Base-by-base conservation (phyloP, 2,888 invertebrate genomes). In the Acrobeloides nanus region DNA sequence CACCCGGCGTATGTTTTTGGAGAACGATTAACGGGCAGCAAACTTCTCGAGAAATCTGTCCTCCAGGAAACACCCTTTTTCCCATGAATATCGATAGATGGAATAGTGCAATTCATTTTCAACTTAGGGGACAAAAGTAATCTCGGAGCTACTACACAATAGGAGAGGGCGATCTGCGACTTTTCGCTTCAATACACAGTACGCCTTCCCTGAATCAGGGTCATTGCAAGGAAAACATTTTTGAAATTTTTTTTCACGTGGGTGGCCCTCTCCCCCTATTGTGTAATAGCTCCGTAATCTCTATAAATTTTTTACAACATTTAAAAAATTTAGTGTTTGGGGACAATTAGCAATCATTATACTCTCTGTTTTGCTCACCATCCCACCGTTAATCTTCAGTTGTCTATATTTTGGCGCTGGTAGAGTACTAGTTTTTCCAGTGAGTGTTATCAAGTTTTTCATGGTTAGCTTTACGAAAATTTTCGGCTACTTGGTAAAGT, bases 21-120 rank as follows among this genome's bases (percentile, higher is more conserved):
- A 42, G 60, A 12, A 52, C 55, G 29, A 60, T 60, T 20, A 60
- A 60, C 41, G 58, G 62, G 0, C 49, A 60, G 42, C 62, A 62
- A 39, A 48, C 62, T 32, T 59, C 58, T 32, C 57, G 58, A 7
- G 63, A 65, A 51, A 68, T 69, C 29, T 69, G 69, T 37, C 68
- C 68, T 18, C 67, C 68, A 15, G 62, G 62, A 27, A 68, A 68
- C 53, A 59, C 66, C n/a, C 64, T 71, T 8, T 71, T 71, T 48
- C 71, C 71, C n/a, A 71, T 71, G 71, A 71, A 71, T 38, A 66
- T 68, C n/a, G 71, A 71, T 46, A 57, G 71, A 31, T 71, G 71
- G 71, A 63, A 62, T 45, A 68, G 64, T 32, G 68, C 68, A 2
- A 50, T 71, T 5, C 71, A 71, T 42, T 72, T 71, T 44, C 71